These are phyloP conservation scores for Cynocephalus volans DNA, from an alignment of 2,113 vertebrate species.

Conservation along the genomic window DNA sequence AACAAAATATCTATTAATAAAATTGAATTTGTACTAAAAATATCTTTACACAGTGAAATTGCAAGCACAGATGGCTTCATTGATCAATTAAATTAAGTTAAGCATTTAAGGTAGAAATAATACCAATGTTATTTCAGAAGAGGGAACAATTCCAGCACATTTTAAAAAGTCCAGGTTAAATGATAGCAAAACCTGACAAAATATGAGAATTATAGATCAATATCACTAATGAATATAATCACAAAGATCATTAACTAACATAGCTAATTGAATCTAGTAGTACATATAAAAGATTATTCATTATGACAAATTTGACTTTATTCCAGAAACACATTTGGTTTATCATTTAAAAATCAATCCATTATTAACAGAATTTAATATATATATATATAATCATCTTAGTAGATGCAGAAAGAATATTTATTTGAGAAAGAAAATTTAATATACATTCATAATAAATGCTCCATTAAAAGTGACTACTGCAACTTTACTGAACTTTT, in stretches of 20 bases:
- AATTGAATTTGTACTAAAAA: neutral
- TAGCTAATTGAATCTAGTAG: neutral
- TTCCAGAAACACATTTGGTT: neutral
- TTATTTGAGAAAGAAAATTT: neutral
- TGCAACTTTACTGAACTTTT: constrained; percentile 81
- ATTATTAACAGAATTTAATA: neutral
- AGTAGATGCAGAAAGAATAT: neutral
- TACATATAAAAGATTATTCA: neutral
- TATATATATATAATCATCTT: neutral
- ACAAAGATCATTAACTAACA: neutral
- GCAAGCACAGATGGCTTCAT: neutral
- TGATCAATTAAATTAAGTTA: neutral
- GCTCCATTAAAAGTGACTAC: constrained; percentile 58
- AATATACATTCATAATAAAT: neutral
- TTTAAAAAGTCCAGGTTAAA: neutral
- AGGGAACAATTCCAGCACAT: neutral
- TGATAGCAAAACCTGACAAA: neutral
- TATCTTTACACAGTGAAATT: neutral
- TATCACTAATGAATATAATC: neutral
- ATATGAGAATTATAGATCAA: no score
- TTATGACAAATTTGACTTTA: neutral
- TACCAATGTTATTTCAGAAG: neutral
- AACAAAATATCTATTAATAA: neutral
- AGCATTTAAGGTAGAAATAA: neutral
- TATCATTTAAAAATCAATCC: neutral